Base-by-base conservation (phyloP, 35 echinoderm and acorn worm genomes). In the Apostichopus japonicus region DNA sequence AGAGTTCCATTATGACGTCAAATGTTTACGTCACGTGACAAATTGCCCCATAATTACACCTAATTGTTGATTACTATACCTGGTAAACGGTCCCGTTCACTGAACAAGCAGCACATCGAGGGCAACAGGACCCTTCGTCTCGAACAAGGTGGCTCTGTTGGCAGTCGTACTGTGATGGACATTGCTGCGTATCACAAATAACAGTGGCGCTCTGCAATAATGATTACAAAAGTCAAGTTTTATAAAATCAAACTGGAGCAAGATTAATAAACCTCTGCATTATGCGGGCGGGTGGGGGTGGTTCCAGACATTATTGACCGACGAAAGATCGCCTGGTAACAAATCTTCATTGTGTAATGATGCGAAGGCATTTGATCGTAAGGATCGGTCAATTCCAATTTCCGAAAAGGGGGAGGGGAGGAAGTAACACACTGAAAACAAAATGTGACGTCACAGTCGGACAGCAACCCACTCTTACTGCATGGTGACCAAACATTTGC, bases 201-300 rank as follows among this genome's bases (percentile, higher is more conserved):
- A 98, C 94, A 24, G 96, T 95, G 19, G 96, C 86, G 58, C 95
- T 92, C 96, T 98, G 78, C 25, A 83, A 58, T 53, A 76, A 75
- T 75, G 71, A 75, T 75, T 75, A 75, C 57, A 61, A 75, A 73
- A 15, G 17, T 23, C 15, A 75, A 19, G 17, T 21, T 75, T 15
- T 4, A 8, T 17, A 65, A 67, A 11, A 67, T 4, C 63, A 67
- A 67, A 67, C 63, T 4, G 33, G 33, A 44, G 33, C 33, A 44
- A 44, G 33, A 44, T 44, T 44, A 44, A 44, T 44, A 44, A 44
- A 4, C 33, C 33, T 44, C 33, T 44, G 33, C 33, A 44, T 44
- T 44, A 5, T 75, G 71, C 71, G 71, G 71, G 71, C 4, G 71
- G 71, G 22, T 15, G 1, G 67, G 67, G 67, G 2, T 33, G 33